Evolutionary conservation across 2,888 invertebrate species (phyloP), one percentile per base, ranked within the genome.

Genomic region (Nomada lathburiana): DNA sequence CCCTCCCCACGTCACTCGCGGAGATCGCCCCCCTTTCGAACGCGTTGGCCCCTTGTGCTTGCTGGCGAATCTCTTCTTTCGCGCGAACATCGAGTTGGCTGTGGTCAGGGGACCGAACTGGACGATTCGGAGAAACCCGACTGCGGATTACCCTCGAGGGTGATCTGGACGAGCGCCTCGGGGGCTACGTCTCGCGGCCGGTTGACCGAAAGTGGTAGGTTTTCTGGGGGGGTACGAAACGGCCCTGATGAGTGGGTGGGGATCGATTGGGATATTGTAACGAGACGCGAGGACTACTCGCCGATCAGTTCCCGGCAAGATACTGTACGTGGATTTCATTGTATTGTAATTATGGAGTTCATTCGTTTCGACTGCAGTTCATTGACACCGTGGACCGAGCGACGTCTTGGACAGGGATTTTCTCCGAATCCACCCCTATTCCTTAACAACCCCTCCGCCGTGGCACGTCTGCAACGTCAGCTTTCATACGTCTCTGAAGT

Each of bases 21-120:
- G 65, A 55, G 76, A 77, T 85, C 72, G 81, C 85, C 78, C 80
- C 68, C 76, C 82, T 77, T 82, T 74, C 80, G 74, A 77, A 68
- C 68, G 74, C 82, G 68, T 77, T 82, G 83, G 72, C 81, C 80
- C 81, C 82, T 67, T 42, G 67, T 50, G 70, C 63, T 64, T 23
- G 63, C 74, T 50, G 57, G 70, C 82, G 77, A 82, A 77, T 81
- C 76, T 81, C 82, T 82, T 82, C 69, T 81, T 79, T 72, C 62
- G 67, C 72, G 69, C 60, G 52, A 53, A 36, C 57, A 47, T 11
- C 50, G 82, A 77, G 83, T 83, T 83, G 82, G 59, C 83, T 59
- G 82, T 83, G 83, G 83, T 82, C 83, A 82, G 82, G 82, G 55
- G 69, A 73, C 63, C 53, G 42, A 64, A 63, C 69, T 65, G 57